Evolutionary conservation across 1,140 invertebrate genomes (phyloP), one percentile per base, ranked within the genome.

Genomic region (Eurosta solidaginis): DNA sequence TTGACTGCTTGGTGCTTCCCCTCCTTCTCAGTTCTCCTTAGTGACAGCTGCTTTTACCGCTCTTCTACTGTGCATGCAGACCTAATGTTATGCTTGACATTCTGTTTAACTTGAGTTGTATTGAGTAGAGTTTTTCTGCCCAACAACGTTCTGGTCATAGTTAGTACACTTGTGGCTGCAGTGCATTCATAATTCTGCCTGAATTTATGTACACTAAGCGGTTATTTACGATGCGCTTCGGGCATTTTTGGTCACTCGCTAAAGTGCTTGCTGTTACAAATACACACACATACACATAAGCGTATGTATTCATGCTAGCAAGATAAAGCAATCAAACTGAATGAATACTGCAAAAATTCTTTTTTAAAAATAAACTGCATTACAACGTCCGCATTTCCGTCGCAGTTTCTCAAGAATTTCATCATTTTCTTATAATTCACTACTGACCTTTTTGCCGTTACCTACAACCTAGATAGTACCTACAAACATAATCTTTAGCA

Each of bases 121-220:
- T n/a, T n/a, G n/a, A n/a, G n/a, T n/a, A n/a, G n/a, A n/a, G n/a
- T n/a, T n/a, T n/a, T n/a, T n/a, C n/a, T n/a, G 59, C 14, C 33
- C 59, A 33, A 36, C n/a, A n/a, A n/a, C n/a, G n/a, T n/a, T n/a
- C 17, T 36, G 33, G 29, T n/a, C 29, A n/a, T n/a, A n/a, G n/a
- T n/a, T n/a, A n/a, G 17, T 63, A 9, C n/a, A 10, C 50, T 54
- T 0, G n/a, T n/a, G n/a, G 33, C 6, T 68, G 33, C 59, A 68
- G 59, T 68, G 59, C 59, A 68, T 68, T 68, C 59, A 68, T 68
- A 68, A 68, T 68, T 68, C 59, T 40, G 59, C 59, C 33, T 68
- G 59, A 68, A 68, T 68, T 68, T 68, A 68, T 68, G 59, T 68
- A 68, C 59, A 68, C 59, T 68, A 68, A 68, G 40, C 59, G 36